Percentiles rank a stretch among this genome's conserved stretches.
Conservation (phyloP, 53 echinoderm and acorn worm species). For the Arbacia lixula region DNA sequence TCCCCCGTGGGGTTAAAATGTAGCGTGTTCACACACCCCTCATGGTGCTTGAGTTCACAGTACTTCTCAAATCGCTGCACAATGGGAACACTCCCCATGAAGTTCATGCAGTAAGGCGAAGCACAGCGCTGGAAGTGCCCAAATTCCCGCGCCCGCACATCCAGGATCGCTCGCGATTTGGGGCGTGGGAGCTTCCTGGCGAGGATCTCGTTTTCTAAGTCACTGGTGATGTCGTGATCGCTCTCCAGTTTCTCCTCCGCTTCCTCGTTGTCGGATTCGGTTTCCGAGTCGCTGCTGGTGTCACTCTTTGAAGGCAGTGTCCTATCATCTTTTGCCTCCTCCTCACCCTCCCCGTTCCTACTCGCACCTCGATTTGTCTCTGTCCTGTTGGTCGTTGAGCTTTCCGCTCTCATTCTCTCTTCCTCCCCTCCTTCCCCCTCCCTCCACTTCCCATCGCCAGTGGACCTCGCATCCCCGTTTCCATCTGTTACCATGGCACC, state of each 20-base stretch:
- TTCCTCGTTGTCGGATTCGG: conserved; percentile 46
- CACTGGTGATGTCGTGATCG: conserved; percentile 61
- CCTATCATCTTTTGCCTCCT: not conserved
- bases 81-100: conserved; percentile 74
- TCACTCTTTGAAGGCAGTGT: not conserved
- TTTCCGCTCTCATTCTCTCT: not conserved
- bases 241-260: conserved; percentile 14
- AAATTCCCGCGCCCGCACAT: conserved; percentile 70
- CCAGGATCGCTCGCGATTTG: conserved; percentile 71
- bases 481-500: not conserved
- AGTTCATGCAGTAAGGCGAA: conserved; percentile 60
- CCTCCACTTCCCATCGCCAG: conserved; percentile 8
- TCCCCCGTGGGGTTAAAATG: conserved; percentile 87
- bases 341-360: conserved; percentile 16
- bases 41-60: conserved; percentile 77
- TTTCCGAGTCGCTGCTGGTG: conserved; percentile 51
- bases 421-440: not conserved
- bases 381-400: not conserved
- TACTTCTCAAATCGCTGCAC: conserved; percentile 84
- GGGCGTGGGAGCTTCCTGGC: conserved; percentile 71
- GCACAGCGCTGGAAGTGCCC: conserved; percentile 51
- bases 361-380: not conserved
- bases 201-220: conserved; percentile 78
- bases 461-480: not conserved
- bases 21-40: conserved; percentile 95